Percentiles rank a stretch among this genome's conserved stretches.
Evolutionary conservation across 1,140 invertebrate species (phyloP).

Genomic region (Atta texana): DNA sequence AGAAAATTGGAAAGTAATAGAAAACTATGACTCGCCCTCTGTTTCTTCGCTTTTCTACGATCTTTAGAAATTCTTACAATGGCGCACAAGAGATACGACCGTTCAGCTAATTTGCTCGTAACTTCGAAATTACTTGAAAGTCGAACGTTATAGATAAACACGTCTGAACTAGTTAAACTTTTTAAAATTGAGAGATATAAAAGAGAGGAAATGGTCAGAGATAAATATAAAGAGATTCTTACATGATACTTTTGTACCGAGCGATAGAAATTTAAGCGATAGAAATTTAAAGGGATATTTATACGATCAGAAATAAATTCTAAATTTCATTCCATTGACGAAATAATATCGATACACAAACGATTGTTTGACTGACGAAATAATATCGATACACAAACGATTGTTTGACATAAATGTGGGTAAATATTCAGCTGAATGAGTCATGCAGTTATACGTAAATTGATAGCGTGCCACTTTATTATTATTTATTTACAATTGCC

Average conservation of each 20-base stretch:
- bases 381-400: neutral
- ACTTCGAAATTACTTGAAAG: neutral
- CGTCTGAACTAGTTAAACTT: neutral
- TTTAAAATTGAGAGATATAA: neutral
- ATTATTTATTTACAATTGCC: neutral
- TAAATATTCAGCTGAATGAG: constrained; percentile 6
- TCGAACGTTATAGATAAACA: neutral
- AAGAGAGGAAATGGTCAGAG: no score
- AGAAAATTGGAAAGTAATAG: constrained; percentile 63
- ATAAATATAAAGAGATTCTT: neutral
- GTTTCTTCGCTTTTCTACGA: constrained; percentile 32
- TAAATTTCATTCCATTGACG: neutral
- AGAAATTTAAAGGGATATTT: neutral
- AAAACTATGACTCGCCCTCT: constrained; percentile 23
- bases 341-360: neutral
- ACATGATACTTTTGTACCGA: neutral
- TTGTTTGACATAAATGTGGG: neutral
- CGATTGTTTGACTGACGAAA: neutral
- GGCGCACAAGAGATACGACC: neutral
- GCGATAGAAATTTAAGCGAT: neutral
- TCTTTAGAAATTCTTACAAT: constrained; percentile 31
- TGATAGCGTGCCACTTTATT: constrained; percentile 20
- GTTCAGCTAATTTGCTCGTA: constrained; percentile 18
- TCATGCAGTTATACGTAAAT: neutral
- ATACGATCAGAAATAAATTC: neutral